Percentiles rank a stretch among this genome's conserved stretches.
phyloP scores from a whole-genome alignment of 2,888 invertebrate genomes.

The Amiota mariae region DNA sequence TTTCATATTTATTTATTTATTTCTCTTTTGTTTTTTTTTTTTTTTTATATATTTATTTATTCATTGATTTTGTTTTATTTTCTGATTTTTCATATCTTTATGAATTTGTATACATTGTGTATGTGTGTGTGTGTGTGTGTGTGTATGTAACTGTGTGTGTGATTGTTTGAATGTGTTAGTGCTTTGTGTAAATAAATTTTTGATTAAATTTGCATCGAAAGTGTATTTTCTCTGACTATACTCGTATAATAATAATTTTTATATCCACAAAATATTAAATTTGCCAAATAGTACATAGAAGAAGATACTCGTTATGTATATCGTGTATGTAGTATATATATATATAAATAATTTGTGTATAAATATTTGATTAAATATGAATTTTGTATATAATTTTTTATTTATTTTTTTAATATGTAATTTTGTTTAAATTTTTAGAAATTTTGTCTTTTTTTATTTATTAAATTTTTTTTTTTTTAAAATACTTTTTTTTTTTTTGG shows the following conservation, averaged over 20 bases:
- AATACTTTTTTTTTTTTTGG: background rate
- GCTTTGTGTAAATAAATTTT: slow-evolving; percentile 49
- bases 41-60: slow-evolving; percentile 36
- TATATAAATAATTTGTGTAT: slow-evolving; percentile 24
- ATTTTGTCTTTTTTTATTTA: background rate
- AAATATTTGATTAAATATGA: slow-evolving; percentile 30
- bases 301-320: background rate
- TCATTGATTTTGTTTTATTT: slow-evolving; percentile 42
- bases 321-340: background rate
- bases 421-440: background rate
- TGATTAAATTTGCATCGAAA: slow-evolving; percentile 55
- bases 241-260: no score
- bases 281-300: background rate
- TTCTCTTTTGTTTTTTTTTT: no score
- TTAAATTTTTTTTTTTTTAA: background rate
- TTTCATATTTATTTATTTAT: slow-evolving; percentile 11
- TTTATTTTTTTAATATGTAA: background rate
- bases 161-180: no score
- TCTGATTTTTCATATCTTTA: slow-evolving; percentile 42
- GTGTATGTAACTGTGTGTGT: no score
- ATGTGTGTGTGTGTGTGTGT: slow-evolving; percentile 30
- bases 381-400: slow-evolving; percentile 16
- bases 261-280: no score
- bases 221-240: slow-evolving; percentile 3
- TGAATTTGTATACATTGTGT: no score